Conservation (phyloP, 92 coral and sea anemone genomes). For the Ricordea florida region DNA sequence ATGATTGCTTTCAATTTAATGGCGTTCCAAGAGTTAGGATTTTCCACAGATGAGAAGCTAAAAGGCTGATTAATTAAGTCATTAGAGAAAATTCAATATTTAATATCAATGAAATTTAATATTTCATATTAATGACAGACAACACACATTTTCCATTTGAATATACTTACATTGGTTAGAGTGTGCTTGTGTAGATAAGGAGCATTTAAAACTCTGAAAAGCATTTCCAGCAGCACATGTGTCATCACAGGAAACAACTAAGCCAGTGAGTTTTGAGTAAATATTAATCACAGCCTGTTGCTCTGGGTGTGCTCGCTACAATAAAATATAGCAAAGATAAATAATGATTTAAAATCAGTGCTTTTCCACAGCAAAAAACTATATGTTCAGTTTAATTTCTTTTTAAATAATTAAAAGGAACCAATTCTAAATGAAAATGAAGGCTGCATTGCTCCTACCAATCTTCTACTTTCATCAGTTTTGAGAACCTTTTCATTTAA, state of each 20-base stretch:
- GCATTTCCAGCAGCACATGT: slow-evolving; percentile 31
- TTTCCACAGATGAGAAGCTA: neutral
- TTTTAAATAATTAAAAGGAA: no score
- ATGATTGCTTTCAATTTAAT: no score
- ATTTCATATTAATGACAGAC: neutral
- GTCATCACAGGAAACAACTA: slow-evolving; percentile 59
- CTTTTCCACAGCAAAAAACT: no score
- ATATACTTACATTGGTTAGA: slow-evolving; percentile 47
- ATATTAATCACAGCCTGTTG: slow-evolving; percentile 66
- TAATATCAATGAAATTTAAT: neutral
- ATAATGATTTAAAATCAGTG: neutral
- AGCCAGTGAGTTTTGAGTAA: slow-evolving; percentile 79
- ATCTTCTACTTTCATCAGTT: neutral
- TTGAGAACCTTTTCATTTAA: neutral
- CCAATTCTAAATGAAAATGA: no score
- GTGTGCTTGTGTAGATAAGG: slow-evolving; percentile 46
- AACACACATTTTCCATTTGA: neutral
- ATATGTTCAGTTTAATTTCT: no score
- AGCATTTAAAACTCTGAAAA: slow-evolving; percentile 72
- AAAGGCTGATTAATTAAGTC: neutral
- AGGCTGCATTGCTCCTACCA: no score
- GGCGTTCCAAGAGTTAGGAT: neutral
- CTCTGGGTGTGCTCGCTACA: slow-evolving; percentile 49
- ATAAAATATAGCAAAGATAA: neutral
- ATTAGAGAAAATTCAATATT: neutral